phyloP scores from a whole-genome alignment of 2,113 vertebrate species.

The Vombatus ursinus region DNA sequence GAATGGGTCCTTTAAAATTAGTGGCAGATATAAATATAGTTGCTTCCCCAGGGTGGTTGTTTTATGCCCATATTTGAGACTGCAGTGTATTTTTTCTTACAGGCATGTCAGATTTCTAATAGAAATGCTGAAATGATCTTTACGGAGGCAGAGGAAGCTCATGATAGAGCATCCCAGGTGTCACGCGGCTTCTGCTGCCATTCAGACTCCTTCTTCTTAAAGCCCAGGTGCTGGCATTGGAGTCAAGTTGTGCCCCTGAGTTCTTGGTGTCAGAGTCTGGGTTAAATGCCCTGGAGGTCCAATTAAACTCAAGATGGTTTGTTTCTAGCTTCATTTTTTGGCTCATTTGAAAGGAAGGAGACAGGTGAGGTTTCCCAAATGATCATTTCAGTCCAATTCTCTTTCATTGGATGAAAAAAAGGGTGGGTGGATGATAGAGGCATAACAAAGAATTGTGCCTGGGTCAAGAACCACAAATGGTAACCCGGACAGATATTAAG shows the following conservation, averaged over 20 bases:
- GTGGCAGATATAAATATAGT: background rate
- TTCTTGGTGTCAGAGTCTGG: background rate
- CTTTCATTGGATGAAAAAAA: background rate
- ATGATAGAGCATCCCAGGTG: background rate
- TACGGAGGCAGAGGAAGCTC: background rate
- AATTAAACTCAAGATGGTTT: background rate
- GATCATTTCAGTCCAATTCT: background rate
- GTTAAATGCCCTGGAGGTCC: background rate
- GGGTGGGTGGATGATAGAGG: background rate
- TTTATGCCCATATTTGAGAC: slow-evolving; percentile 4
- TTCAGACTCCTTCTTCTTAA: background rate
- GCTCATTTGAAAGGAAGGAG: background rate
- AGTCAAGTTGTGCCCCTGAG: background rate
- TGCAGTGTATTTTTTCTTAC: background rate
- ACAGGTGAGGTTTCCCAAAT: background rate
- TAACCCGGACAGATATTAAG: background rate
- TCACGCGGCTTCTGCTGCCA: background rate
- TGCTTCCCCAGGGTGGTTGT: background rate
- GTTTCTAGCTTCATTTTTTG: background rate
- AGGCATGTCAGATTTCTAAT: background rate
- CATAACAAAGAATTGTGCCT: background rate
- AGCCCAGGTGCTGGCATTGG: background rate
- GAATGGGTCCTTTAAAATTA: background rate
- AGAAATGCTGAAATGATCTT: background rate
- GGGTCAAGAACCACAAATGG: background rate